phyloP scores from a whole-genome alignment of 1,140 invertebrate genomes.

The Ceratoteleas bidentatus region DNA sequence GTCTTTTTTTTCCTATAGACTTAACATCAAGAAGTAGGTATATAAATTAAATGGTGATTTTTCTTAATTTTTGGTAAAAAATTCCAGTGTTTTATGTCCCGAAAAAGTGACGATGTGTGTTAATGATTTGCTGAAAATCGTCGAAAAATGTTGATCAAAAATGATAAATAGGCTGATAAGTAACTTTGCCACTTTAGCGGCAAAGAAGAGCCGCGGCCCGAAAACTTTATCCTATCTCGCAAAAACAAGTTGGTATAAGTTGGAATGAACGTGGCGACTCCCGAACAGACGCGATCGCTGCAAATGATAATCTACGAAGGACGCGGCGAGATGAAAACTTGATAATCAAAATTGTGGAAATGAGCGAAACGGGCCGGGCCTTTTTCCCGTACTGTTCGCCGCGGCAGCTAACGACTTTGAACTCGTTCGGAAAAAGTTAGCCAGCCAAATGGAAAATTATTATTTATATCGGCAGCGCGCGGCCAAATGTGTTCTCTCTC shows the following conservation, averaged over 20 bases:
- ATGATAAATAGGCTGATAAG: conserved; percentile 34
- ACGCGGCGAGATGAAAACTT: conserved; percentile 35
- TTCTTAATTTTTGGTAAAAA: too few species aligned
- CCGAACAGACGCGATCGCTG: conserved; percentile 38
- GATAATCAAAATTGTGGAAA: conserved; percentile 49
- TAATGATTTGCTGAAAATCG: neutral
- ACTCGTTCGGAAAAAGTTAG: conserved; percentile 5
- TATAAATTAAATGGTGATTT: too few species aligned
- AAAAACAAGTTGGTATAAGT: conserved; percentile 47
- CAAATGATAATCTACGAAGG: conserved; percentile 44
- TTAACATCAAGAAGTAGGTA: too few species aligned
- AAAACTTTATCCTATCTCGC: conserved; percentile 30
- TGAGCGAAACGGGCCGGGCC: conserved; percentile 3
- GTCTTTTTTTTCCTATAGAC: too few species aligned
- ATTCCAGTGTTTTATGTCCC: too few species aligned
- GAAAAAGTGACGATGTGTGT: neutral
- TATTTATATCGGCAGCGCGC: neutral
- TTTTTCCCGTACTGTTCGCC: conserved; percentile 7
- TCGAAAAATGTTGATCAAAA: conserved; percentile 13
- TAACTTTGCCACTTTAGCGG: too few species aligned
- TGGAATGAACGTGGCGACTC: conserved; percentile 11
- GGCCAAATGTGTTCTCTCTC: too few species aligned
- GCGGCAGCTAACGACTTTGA: conserved; percentile 18
- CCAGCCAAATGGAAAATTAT: neutral
- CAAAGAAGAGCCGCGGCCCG: too few species aligned